These are phyloP conservation scores for Tauraco erythrolophus DNA, from an alignment of 2,113 vertebrate species.

Conservation along the genomic window DNA sequence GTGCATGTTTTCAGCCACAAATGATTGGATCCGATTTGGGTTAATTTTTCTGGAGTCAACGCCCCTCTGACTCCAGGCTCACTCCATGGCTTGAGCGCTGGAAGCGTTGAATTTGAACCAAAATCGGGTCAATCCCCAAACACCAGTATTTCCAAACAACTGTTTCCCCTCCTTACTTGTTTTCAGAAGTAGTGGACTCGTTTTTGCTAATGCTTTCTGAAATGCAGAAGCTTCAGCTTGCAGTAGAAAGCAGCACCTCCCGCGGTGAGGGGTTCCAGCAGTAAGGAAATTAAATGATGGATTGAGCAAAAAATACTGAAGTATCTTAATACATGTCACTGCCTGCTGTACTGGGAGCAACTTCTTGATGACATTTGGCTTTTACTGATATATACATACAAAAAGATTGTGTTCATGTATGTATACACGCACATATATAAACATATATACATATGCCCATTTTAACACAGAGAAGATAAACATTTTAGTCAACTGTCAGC, in stretches of 20 bases:
- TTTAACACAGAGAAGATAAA: background rate
- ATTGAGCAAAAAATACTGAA: background rate
- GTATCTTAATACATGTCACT: background rate
- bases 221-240: background rate
- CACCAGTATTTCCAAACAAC: background rate
- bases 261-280: background rate
- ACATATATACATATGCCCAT: background rate
- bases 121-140: background rate
- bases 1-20: background rate
- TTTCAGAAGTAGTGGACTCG: background rate
- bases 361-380: background rate
- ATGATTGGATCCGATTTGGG: background rate
- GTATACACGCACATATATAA: no score
- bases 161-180: background rate
- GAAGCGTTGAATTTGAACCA: background rate
- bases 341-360: background rate
- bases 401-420: rapidly evolving
- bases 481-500: background rate
- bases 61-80: background rate
- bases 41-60: background rate
- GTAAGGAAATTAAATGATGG: background rate
- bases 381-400: background rate
- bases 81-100: rapidly evolving
- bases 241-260: background rate
- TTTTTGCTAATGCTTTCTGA: background rate